phyloP scores from a whole-genome alignment of 2,797 vertebrate genomes.

The Tragelaphus oryx region DNA sequence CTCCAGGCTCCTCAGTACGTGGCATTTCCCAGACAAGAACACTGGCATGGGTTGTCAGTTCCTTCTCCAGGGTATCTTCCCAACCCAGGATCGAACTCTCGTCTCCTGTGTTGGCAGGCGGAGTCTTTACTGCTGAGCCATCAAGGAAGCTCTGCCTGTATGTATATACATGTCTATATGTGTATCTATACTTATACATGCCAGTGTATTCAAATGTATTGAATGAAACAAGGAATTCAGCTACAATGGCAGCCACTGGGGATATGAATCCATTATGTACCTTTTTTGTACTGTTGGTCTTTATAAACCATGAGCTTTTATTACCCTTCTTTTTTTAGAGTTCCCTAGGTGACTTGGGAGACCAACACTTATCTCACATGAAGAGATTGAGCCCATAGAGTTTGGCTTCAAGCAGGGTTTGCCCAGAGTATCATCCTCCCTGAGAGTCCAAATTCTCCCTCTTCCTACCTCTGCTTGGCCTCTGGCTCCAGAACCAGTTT shows the following conservation, averaged over 20 bases:
- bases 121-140: not conserved
- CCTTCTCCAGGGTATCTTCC: not conserved
- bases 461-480: not conserved
- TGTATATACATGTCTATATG: not conserved
- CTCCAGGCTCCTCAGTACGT: not conserved
- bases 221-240: constrained; percentile 2
- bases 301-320: not conserved
- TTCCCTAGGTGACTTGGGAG: not conserved
- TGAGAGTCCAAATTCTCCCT: not conserved
- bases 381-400: not conserved
- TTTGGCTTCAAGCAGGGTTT: not conserved
- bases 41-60: not conserved
- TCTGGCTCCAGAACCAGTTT: not conserved
- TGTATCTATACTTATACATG: not conserved
- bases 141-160: not conserved
- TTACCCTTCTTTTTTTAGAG: not conserved
- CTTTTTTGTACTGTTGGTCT: not conserved
- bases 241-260: not conserved
- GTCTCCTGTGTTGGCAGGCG: not conserved
- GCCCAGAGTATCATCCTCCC: not conserved
- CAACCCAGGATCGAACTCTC: not conserved
- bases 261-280: not conserved
- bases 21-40: not conserved
- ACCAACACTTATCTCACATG: not conserved
- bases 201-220: not conserved